phyloP scores from a whole-genome alignment of 2,888 invertebrate species.

The Lycocerus yunnanus region DNA sequence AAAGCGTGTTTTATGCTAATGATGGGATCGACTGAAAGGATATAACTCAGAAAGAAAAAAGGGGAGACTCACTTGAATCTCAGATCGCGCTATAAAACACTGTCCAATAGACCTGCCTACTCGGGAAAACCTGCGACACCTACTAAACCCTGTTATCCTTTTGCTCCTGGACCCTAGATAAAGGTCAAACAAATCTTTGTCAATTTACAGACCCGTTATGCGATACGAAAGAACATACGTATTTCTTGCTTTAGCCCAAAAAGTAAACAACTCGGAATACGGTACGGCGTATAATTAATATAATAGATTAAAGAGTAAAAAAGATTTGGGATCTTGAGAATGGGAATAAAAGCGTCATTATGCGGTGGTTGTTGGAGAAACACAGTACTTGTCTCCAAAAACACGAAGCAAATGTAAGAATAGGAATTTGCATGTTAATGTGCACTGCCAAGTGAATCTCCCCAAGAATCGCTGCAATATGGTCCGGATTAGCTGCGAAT shows the following conservation, averaged over 20 bases:
- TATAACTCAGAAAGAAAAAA: constrained; percentile 43
- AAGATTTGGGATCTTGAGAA: constrained; percentile 25
- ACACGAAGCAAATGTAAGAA: constrained; percentile 55
- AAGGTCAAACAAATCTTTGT: constrained; percentile 34
- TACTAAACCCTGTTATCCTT: constrained; percentile 32
- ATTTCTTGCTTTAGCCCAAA: not conserved
- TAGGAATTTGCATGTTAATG: constrained; percentile 56
- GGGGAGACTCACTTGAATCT: constrained; percentile 41
- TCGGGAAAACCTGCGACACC: constrained; percentile 31
- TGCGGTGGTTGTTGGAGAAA: constrained; percentile 44
- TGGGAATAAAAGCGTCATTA: constrained; percentile 44
- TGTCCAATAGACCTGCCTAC: constrained; percentile 40
- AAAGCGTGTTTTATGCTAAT: constrained; percentile 49
- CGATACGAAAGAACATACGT: not conserved
- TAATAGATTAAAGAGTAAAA: constrained; percentile 16
- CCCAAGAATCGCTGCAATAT: constrained; percentile 43
- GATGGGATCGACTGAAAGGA: constrained; percentile 47
- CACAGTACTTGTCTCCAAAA: constrained; percentile 52
- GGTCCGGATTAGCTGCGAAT: constrained; percentile 41
- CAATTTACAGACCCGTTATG: constrained; percentile 7
- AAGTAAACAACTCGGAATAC: not conserved
- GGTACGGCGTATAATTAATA: constrained; percentile 10
- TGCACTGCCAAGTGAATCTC: constrained; percentile 49
- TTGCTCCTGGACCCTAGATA: constrained; percentile 29
- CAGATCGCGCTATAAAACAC: constrained; percentile 47